Evolutionary conservation across 2,113 vertebrate species (phyloP), one percentile per base, ranked within the genome.

Genomic region (Chaetops frenatus): DNA sequence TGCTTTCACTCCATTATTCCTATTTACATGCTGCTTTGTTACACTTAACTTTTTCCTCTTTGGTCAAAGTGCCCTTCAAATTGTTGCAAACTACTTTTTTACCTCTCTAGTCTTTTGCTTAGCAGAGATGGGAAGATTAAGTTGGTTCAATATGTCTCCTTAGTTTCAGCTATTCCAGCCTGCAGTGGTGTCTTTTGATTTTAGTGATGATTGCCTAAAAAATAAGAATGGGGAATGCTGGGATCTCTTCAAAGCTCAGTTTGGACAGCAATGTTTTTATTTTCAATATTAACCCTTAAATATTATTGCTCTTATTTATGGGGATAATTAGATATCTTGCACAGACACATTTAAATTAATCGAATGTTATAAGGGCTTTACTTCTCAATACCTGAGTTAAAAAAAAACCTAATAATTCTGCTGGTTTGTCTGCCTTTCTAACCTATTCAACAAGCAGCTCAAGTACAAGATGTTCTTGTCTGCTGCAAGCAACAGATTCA

Each of bases 391-490:
- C 74, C 28, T 51, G 25, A 11, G 57, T 84, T 89, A 11, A 72
- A 91, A 72, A 80, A 78, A 90, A 80, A 86, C 28, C 64, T 86
- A 66, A 92, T 96, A 86, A 91, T 81, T 90, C 83, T 97, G 83
- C 29, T 0, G 5, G 82, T 85, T 88, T 86, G 62, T 93, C 96
- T 96, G 90, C 74, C 74, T 97, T 95, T 94, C 78, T 95, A 91
- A 95, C 81, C 90, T 90, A 67, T 88, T 88, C 92, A 94, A 88
- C 86, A 74, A 93, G 81, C 69, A 90, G 56, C 92, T 92, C 76
- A 94, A 95, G 90, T 58, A 97, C 95, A 97, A 92, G 88, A 94
- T 96, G 93, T 95, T 97, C 95, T 90, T 88, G 78, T 94, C 89
- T 94, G 83, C 85, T 87, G 57, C 81, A 91, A 65, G 61, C 94